Evolutionary conservation across 2,113 vertebrate genomes (phyloP).

Genomic region (Saiga tatarica): DNA sequence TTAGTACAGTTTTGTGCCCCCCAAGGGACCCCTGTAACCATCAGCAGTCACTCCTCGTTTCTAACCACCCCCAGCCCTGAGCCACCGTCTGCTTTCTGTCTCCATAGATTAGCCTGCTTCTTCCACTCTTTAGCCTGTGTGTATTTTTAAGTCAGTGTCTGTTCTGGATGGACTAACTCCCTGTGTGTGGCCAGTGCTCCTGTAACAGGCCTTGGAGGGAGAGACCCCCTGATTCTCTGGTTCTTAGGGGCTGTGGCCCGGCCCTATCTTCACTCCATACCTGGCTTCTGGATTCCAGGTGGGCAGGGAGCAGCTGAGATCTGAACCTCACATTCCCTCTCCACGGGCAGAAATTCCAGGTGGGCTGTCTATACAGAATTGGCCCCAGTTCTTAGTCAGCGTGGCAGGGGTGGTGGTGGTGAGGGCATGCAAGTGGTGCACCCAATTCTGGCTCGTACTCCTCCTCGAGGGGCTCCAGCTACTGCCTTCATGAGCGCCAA

Average conservation of each 20-base stretch:
- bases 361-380: not conserved
- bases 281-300: not conserved
- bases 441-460: not conserved
- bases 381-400: not conserved
- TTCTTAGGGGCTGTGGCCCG: not conserved
- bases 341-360: accelerated
- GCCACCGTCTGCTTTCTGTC: not conserved
- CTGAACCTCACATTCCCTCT: accelerated
- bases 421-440: not conserved
- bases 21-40: not conserved
- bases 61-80: not conserved
- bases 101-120: not conserved
- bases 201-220: not conserved
- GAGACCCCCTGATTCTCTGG: not conserved
- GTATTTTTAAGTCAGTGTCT: not conserved
- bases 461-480: not conserved
- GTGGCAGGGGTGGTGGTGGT: not conserved
- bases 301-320: not conserved
- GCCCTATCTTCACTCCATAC: not conserved
- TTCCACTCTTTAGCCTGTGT: not conserved
- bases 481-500: not conserved
- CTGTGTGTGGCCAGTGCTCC: accelerated
- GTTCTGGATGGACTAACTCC: not conserved
- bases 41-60: not conserved
- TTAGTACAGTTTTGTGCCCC: not conserved